A percentile compares a stretch with the other conserved stretches of the same genome.
phyloP scores from a whole-genome alignment of 2,888 invertebrate species.

The Lasius fuliginosus region DNA sequence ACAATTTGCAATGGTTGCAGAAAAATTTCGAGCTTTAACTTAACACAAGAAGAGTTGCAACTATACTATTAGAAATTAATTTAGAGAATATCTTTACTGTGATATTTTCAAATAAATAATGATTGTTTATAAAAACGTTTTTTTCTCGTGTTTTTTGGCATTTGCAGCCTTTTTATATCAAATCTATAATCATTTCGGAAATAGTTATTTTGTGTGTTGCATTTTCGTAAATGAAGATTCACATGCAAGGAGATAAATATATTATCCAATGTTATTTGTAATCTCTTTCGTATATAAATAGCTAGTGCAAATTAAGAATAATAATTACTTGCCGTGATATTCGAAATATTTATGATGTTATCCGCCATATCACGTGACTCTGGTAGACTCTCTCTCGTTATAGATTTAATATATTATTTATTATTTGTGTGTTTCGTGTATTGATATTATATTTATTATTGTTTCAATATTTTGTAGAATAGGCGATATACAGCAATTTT shows the following conservation, averaged over 20 bases:
- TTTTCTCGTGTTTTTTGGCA: neutral
- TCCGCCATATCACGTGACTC: neutral
- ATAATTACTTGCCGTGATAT: neutral
- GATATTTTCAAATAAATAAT: neutral
- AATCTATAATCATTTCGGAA: neutral
- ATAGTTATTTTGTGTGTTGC: neutral
- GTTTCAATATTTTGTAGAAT: neutral
- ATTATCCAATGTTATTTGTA: neutral
- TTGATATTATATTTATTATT: slow-evolving; percentile 11
- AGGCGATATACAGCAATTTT: neutral
- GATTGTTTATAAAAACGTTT: neutral
- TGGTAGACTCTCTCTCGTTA: neutral
- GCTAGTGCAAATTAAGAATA: neutral
- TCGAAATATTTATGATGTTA: neutral
- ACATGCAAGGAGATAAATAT: neutral
- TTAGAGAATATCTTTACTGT: neutral
- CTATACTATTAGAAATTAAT: neutral
- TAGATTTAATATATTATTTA: slow-evolving; percentile 40
- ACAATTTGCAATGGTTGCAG: neutral
- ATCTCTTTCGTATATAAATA: neutral
- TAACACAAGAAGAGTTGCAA: neutral
- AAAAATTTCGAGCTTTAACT: neutral
- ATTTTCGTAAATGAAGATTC: neutral
- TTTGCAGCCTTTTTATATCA: neutral
- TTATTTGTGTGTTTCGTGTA: neutral